These are phyloP conservation scores for Triplophysa dalaica DNA, from an alignment of 2,113 vertebrate genomes.

Conservation along the genomic window DNA sequence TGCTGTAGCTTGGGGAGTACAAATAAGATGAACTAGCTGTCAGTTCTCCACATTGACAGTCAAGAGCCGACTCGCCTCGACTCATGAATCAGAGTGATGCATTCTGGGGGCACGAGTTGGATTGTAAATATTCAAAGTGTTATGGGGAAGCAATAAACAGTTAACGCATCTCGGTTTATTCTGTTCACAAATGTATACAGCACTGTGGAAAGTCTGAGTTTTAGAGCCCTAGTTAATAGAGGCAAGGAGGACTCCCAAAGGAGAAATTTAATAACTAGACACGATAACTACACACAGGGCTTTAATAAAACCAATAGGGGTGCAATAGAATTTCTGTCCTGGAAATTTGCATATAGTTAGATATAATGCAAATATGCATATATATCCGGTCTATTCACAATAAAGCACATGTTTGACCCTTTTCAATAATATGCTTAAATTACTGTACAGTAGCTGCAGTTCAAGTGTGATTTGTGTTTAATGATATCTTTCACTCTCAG, in stretches of 20 bases:
- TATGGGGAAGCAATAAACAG: constrained; percentile 8
- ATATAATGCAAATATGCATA: neutral
- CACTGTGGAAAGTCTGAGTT: neutral
- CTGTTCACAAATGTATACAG: neutral
- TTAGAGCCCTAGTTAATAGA: constrained; percentile 7
- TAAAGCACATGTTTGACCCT: too few relatives aligned
- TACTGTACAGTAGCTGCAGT: too few relatives aligned
- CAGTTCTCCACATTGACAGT: constrained; percentile 20
- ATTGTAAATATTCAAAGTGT: constrained; percentile 11
- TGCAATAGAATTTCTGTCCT: neutral
- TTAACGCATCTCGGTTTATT: constrained; percentile 24
- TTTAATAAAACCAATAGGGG: neutral
- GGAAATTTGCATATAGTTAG: neutral
- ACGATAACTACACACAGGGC: neutral
- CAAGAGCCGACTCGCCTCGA: neutral
- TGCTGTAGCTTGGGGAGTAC: neutral
- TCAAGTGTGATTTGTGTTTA: too few relatives aligned
- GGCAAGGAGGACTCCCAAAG: neutral
- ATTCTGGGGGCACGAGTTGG: neutral
- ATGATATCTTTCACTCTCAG: too few relatives aligned
- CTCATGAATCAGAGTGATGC: constrained; percentile 27
- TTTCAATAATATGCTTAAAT: too few relatives aligned
- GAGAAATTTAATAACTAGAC: neutral
- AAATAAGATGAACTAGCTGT: constrained; percentile 27
- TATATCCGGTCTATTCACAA: too few relatives aligned